Percentiles rank a stretch among this genome's conserved stretches.
Conservation (phyloP, 2,888 invertebrate species). For the Agonum fuliginosum region DNA sequence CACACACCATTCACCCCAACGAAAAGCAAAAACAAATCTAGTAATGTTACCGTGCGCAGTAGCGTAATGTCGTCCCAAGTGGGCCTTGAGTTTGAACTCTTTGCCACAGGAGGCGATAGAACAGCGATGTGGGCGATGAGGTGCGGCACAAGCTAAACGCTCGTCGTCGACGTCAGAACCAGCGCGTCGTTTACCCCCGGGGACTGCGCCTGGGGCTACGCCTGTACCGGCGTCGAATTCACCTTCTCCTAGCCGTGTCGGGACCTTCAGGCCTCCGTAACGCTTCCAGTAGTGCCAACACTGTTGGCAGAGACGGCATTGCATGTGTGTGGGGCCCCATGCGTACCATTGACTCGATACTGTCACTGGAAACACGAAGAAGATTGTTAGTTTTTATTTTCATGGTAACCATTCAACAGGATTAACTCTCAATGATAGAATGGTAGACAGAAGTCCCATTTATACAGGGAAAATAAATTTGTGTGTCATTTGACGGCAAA, state of each 20-base stretch:
- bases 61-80: conserved; percentile 94
- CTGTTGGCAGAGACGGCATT: conserved; percentile 92
- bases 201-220: neutral
- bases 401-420: neutral
- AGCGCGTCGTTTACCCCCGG: conserved; percentile 30
- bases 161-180: conserved; percentile 74
- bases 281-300: conserved; percentile 99
- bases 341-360: conserved; percentile 95
- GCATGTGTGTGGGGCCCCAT: conserved; percentile 95
- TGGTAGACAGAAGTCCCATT: no score
- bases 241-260: conserved; percentile 75
- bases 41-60: conserved; percentile 84
- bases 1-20: neutral
- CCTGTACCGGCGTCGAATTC: conserved; percentile 69
- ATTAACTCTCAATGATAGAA: no score
- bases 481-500: no score
- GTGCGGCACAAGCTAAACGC: conserved; percentile 74
- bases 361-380: conserved; percentile 73
- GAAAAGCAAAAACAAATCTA: no score
- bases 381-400: no score
- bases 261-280: conserved; percentile 95
- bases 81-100: conserved; percentile 96
- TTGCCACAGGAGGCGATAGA: conserved; percentile 94
- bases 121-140: conserved; percentile 90
- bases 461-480: no score